Conservation (phyloP, 2,113 vertebrate species). For the Cephalopholis sonnerati region DNA sequence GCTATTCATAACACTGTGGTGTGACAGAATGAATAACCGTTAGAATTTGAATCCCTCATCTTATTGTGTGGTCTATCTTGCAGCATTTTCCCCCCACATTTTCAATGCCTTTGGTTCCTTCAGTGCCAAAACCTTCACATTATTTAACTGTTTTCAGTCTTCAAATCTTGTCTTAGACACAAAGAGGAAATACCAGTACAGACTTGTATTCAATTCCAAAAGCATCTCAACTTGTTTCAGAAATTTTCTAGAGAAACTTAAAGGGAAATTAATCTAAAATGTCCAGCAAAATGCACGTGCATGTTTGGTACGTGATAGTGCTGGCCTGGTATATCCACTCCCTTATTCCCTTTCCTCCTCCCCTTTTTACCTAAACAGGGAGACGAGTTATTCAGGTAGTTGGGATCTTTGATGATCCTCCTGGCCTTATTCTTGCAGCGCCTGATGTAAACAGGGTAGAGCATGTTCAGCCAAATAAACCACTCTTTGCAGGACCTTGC, state of each 20-base stretch:
- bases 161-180: neutral
- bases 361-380: too few relatives aligned
- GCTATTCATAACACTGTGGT: slow-evolving; percentile 9
- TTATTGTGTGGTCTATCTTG: slow-evolving; percentile 12
- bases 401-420: too few relatives aligned
- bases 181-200: neutral
- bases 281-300: too few relatives aligned
- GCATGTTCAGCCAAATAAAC: too few relatives aligned
- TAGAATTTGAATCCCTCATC: slow-evolving; percentile 1
- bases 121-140: slow-evolving; percentile 6
- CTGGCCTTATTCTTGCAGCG: too few relatives aligned
- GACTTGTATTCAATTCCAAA: neutral
- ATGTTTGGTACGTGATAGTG: too few relatives aligned
- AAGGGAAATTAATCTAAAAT: neutral
- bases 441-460: too few relatives aligned
- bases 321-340: too few relatives aligned
- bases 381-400: too few relatives aligned
- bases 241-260: neutral
- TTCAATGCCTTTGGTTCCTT: neutral
- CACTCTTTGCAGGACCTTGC: too few relatives aligned
- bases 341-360: too few relatives aligned
- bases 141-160: slow-evolving; percentile 3
- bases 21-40: neutral
- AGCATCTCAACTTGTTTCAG: neutral
- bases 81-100: neutral